Evolutionary conservation across 2,113 vertebrate genomes (phyloP).

Genomic region (Callorhinus ursinus): DNA sequence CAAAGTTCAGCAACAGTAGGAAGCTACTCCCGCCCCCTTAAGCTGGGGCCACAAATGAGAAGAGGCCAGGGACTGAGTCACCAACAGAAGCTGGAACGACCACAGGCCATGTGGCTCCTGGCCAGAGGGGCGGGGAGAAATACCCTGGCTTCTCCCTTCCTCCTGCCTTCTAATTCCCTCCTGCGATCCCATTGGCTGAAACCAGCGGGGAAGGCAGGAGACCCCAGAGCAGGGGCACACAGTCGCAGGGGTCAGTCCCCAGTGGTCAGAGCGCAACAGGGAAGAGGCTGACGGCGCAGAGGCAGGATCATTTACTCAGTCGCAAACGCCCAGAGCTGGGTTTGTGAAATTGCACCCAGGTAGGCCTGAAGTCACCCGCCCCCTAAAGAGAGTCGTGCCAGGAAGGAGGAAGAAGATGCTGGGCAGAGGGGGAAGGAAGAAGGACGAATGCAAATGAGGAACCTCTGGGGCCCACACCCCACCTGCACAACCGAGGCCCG

Average conservation of each 20-base stretch:
- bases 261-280: not conserved
- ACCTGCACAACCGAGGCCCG: fast-evolving
- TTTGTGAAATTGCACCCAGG: not conserved
- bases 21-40: not conserved
- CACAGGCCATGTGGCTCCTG: fast-evolving
- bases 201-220: not conserved
- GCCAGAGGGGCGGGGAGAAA: not conserved
- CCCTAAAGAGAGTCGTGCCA: not conserved
- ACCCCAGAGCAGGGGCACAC: not conserved
- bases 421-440: not conserved
- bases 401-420: not conserved
- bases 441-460: not conserved
- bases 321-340: not conserved
- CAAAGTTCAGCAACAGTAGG: not conserved
- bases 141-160: not conserved
- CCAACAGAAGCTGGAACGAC: not conserved
- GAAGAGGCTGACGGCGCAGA: not conserved
- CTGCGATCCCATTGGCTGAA: not conserved
- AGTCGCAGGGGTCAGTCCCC: fast-evolving
- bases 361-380: not conserved
- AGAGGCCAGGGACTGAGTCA: not conserved
- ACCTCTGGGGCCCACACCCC: not conserved
- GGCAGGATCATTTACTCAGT: not conserved
- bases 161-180: fast-evolving
- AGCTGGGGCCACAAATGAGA: not conserved